Conservation (phyloP, 2,797 vertebrate species). For the Myotis pilosus region DNA sequence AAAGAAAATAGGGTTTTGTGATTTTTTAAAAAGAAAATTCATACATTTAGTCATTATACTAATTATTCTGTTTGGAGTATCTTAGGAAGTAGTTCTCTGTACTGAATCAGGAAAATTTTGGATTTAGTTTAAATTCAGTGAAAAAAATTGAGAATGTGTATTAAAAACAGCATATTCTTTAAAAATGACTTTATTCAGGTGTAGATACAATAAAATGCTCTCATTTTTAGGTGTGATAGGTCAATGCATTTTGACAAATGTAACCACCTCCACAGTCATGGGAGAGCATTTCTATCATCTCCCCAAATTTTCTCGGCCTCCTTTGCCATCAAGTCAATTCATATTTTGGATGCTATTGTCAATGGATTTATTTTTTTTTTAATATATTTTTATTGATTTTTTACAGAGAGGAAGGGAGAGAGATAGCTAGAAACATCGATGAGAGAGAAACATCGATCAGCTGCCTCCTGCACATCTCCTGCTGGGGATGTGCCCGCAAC, state of each 20-base stretch:
- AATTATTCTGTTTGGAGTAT: not conserved
- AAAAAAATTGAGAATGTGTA: not conserved
- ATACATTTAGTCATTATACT: not conserved
- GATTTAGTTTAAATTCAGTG: not conserved
- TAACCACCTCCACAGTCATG: not conserved
- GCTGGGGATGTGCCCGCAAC: too few species aligned
- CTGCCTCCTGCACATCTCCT: too few species aligned
- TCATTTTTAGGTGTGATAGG: not conserved
- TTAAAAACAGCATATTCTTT: not conserved
- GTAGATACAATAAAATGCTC: not conserved
- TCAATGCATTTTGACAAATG: not conserved
- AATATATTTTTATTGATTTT: too few species aligned
- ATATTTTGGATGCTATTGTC: not conserved
- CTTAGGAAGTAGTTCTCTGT: not conserved
- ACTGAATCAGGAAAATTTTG: not conserved
- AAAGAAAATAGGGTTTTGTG: constrained; percentile 12
- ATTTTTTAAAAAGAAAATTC: not conserved
- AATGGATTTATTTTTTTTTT: not conserved
- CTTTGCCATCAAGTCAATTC: not conserved
- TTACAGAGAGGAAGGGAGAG: too few species aligned
- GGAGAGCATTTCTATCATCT: not conserved
- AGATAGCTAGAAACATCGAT: too few species aligned
- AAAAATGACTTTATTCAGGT: not conserved
- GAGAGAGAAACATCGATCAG: too few species aligned
- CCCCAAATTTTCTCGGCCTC: not conserved